Percentiles rank a stretch among this genome's conserved stretches.
Conservation (phyloP, 2,113 vertebrate species). For the Laterallus jamaicensis region DNA sequence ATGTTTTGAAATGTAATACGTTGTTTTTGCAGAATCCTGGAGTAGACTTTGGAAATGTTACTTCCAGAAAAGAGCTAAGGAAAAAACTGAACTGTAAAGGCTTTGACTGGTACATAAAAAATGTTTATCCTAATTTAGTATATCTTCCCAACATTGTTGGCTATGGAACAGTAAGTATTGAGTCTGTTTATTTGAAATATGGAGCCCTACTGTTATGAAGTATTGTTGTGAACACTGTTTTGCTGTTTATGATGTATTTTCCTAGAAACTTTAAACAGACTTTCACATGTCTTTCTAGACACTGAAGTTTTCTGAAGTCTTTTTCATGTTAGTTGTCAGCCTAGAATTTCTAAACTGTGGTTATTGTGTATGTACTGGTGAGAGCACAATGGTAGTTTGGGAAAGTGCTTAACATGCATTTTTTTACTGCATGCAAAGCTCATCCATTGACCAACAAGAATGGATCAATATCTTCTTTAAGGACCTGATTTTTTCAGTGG, state of each 20-base stretch:
- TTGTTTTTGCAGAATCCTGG: slow-evolving; percentile 40
- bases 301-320: neutral
- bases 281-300: neutral
- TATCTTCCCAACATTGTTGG: neutral
- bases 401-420: neutral
- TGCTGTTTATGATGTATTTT: neutral
- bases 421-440: neutral
- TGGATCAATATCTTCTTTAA: neutral
- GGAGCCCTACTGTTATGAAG: neutral
- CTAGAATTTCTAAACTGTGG: neutral
- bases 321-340: neutral
- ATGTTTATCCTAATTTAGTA: slow-evolving; percentile 46
- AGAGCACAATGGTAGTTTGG: neutral
- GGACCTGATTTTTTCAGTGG: neutral
- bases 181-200: neutral
- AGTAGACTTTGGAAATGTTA: slow-evolving; percentile 59
- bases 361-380: neutral
- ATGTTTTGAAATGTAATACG: neutral
- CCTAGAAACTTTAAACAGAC: neutral
- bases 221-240: neutral
- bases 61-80: slow-evolving; percentile 47
- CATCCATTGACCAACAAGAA: neutral
- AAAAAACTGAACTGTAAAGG: slow-evolving; percentile 59
- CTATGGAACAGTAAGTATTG: slow-evolving; percentile 35
- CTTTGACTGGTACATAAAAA: slow-evolving; percentile 71